Evolutionary conservation across 2,113 vertebrate genomes (phyloP).

Genomic region (Odocoileus virginianus): DNA sequence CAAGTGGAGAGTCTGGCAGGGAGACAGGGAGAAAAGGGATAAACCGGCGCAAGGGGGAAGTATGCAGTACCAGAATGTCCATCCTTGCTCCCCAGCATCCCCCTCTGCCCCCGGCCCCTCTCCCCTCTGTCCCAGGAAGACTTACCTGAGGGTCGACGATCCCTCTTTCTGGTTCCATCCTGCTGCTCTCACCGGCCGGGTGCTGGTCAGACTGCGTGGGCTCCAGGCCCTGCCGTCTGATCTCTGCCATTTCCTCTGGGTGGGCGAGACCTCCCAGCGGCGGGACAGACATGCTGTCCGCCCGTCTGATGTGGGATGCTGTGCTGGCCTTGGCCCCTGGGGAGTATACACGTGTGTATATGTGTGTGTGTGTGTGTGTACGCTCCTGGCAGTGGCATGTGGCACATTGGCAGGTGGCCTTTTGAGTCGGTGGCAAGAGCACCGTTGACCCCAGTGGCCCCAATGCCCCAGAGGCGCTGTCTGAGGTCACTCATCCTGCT

Average conservation of each 20-base stretch:
- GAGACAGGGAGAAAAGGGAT: neutral
- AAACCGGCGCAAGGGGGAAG: neutral
- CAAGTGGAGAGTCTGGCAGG: slow-evolving; percentile 27
- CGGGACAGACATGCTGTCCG: slow-evolving; percentile 83
- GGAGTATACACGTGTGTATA: neutral
- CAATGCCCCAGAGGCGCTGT: slow-evolving; percentile 48
- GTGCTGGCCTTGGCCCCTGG: slow-evolving; percentile 56
- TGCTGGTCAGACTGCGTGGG: neutral
- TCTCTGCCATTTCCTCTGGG: slow-evolving; percentile 31
- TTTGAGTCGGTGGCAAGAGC: slow-evolving; percentile 52
- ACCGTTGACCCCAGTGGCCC: neutral
- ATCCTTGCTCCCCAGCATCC: neutral
- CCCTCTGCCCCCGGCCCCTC: neutral
- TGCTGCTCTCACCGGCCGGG: neutral
- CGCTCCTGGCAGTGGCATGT: neutral
- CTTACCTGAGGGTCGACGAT: slow-evolving; percentile 76
- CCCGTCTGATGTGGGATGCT: slow-evolving; percentile 53
- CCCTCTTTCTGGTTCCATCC: slow-evolving; percentile 78
- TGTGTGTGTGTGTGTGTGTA: neutral
- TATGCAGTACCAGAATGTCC: neutral
- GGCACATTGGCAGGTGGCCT: slow-evolving; percentile 17
- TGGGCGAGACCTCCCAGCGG: slow-evolving; percentile 64
- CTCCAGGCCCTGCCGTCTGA: slow-evolving; percentile 7
- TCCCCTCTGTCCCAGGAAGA: neutral
- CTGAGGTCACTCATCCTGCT: neutral